These are phyloP conservation scores for Adelosebastes latens DNA, from an alignment of 2,797 vertebrate genomes.

Conservation along the genomic window DNA sequence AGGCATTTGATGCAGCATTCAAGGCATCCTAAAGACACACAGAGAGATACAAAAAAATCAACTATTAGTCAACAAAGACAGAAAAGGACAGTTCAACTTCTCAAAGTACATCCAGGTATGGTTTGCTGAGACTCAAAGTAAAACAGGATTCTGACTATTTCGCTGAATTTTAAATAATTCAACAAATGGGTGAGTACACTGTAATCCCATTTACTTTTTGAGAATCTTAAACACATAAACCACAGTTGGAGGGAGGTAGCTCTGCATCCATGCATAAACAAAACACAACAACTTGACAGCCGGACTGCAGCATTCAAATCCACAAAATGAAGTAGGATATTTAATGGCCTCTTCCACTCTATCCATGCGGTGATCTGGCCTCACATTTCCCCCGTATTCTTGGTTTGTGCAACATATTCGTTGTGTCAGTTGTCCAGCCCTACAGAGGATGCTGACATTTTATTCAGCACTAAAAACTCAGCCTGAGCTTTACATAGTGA, in stretches of 20 bases:
- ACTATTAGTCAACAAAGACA: background rate
- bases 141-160: background rate
- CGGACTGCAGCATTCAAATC: background rate
- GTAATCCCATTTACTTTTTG: slow-evolving; percentile 3
- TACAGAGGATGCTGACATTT: slow-evolving; percentile 53
- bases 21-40: slow-evolving; percentile 87
- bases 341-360: background rate
- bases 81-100: background rate
- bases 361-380: background rate
- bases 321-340: background rate
- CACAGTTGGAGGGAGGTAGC: background rate
- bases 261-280: background rate
- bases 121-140: background rate
- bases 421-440: slow-evolving; percentile 6
- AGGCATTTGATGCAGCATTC: slow-evolving; percentile 99
- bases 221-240: slow-evolving; percentile 3
- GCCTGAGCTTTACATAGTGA: slow-evolving; percentile 16
- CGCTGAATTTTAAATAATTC: slow-evolving; percentile 33
- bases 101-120: background rate
- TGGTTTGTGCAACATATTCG: background rate
- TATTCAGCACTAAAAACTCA: slow-evolving; percentile 20
- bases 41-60: background rate
- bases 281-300: background rate
- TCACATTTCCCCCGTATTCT: background rate
- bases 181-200: slow-evolving; percentile 3